phyloP scores from a whole-genome alignment of 2,113 vertebrate genomes.

The Aspidoscelis tigris region DNA sequence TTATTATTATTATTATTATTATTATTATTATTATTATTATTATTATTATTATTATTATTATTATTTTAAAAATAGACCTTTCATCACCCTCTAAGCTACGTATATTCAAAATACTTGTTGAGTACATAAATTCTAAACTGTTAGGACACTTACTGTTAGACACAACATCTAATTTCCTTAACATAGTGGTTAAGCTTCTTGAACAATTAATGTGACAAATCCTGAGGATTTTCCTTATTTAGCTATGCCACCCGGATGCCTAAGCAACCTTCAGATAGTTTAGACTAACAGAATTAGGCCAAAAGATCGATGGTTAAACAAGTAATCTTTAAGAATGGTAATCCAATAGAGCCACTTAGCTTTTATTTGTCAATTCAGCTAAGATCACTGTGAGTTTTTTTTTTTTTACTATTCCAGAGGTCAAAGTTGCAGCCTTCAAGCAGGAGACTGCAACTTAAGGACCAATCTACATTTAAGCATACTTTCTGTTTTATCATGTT shows the following conservation, averaged over 20 bases:
- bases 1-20: no score
- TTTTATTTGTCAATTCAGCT: slow-evolving; percentile 31
- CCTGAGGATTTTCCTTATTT: slow-evolving; percentile 66
- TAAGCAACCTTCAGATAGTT: slow-evolving; percentile 39
- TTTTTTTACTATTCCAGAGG: slow-evolving; percentile 13
- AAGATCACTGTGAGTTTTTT: slow-evolving; percentile 26
- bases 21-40: no score
- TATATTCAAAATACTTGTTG: background rate
- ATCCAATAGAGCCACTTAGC: slow-evolving; percentile 63
- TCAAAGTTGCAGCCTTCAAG: background rate
- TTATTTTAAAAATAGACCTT: no score
- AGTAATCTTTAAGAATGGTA: slow-evolving; percentile 64
- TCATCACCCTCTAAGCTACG: background rate
- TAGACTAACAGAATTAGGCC: slow-evolving; percentile 51
- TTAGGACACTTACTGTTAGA: background rate
- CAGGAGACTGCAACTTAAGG: background rate
- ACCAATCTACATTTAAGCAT: background rate
- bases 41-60: no score
- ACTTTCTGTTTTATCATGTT: no score
- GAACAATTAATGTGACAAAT: slow-evolving; percentile 57
- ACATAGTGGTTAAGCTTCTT: slow-evolving; percentile 49
- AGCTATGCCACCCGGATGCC: slow-evolving; percentile 41
- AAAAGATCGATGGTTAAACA: slow-evolving; percentile 46
- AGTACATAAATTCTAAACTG: background rate
- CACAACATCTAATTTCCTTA: slow-evolving; percentile 26